Evolutionary conservation across 2,888 invertebrate genomes (phyloP).

Genomic region (Cremastobaeus sp.): DNA sequence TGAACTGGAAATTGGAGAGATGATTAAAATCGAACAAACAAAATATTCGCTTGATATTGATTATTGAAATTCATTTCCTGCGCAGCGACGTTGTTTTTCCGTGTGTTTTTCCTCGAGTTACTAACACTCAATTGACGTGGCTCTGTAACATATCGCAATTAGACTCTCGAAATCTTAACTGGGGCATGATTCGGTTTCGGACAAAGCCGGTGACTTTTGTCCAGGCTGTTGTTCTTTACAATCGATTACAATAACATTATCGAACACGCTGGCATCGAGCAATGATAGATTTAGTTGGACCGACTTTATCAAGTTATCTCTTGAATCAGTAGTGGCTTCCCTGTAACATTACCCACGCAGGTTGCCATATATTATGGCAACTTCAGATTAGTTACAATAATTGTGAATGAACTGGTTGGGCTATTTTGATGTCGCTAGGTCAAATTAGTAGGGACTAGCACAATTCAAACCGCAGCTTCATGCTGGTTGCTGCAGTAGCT

Average conservation of each 20-base stretch:
- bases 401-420: too few relatives aligned
- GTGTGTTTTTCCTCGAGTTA: too few relatives aligned
- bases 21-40: too few relatives aligned
- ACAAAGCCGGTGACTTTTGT: not conserved
- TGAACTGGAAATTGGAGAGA: too few relatives aligned
- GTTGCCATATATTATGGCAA: not conserved
- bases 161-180: not conserved
- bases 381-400: constrained; percentile 5
- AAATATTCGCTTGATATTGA: too few relatives aligned
- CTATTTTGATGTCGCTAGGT: too few relatives aligned
- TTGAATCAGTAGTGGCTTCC: constrained; percentile 7
- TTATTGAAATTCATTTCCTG: too few relatives aligned
- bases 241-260: constrained; percentile 18
- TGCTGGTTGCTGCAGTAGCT: too few relatives aligned
- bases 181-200: constrained; percentile 1
- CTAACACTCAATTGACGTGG: too few relatives aligned
- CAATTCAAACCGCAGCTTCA: too few relatives aligned
- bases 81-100: too few relatives aligned
- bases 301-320: constrained; percentile 14
- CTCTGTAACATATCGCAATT: constrained; percentile 9
- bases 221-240: not conserved
- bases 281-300: constrained; percentile 16
- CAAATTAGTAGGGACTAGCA: too few relatives aligned
- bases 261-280: constrained; percentile 5
- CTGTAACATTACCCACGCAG: constrained; percentile 3